Evolutionary conservation across 1,140 invertebrate genomes (phyloP), one percentile per base, ranked within the genome.

Genomic region (Sipha flava): DNA sequence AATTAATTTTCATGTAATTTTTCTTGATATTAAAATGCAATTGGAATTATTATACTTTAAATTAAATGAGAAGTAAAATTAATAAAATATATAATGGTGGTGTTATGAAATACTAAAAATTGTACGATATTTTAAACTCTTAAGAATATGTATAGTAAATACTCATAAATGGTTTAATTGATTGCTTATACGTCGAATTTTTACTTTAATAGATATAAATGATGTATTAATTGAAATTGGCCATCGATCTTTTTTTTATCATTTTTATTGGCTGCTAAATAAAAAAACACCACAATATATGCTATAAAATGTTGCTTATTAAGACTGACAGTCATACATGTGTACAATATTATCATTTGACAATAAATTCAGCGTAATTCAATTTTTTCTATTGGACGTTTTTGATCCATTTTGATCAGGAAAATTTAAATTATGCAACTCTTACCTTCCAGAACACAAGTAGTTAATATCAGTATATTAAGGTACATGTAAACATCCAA

Each of bases 161-260:
- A 29, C 0, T 26, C 2, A 57, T 57, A 57, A 45, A 57, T 57
- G 7, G 31, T 64, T 34, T 34, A 34, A 66, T 66, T 66, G 37
- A 64, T 47, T 49, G 10, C 21, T 54, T 75, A 21, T 21, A 21
- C 6, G 40, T n/a, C 52, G 4, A 14, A 34, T 57, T 77, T 59
- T 18, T 37, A 62, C 52, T 57, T 77, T 77, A 77, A 77, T 57
- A 59, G 49, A 62, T 79, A 80, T 52, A 26, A 80, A 80, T 75
- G 1, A 49, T 26, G n/a, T 49, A 80, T 43, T 64, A 64, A 52
- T 57, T 80, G 14, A 73, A 23, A 29, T 23, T 26, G 37, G 29
- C 26, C 37, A 54, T 57, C n/a, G 6, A 54, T 59, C 29, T 37
- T 57, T 21, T 66, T 77, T 40, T 54, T 54, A 21, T 34, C 16